A percentile compares a stretch with the other conserved stretches of the same genome.
These are phyloP conservation scores for Hippocampus guttulatus DNA, from an alignment of 2,113 vertebrate species.

Conservation along the genomic window DNA sequence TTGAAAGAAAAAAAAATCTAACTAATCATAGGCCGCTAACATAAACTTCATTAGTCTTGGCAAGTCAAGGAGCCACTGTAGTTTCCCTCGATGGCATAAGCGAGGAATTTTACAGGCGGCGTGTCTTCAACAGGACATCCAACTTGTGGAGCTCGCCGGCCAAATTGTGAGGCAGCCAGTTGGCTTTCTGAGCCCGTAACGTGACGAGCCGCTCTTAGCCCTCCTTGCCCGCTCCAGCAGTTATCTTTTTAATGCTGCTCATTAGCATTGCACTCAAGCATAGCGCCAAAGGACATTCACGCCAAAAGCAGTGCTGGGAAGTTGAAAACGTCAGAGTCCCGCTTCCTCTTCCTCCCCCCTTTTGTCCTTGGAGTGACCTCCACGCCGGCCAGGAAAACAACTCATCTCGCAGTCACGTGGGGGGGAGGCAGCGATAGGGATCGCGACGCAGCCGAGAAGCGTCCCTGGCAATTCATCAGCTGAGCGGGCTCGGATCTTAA, in stretches of 20 bases:
- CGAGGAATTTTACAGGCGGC: slow-evolving; percentile 22
- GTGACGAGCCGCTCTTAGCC: slow-evolving; percentile 41
- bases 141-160: slow-evolving; percentile 34
- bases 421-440: slow-evolving; percentile 48
- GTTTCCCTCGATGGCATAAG: neutral
- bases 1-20: no score
- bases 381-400: slow-evolving; percentile 31
- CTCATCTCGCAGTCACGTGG: slow-evolving; percentile 32
- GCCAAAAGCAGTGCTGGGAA: neutral
- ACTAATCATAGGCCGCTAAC: no score
- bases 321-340: neutral
- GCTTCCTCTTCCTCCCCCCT: neutral
- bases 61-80: no score
- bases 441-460: slow-evolving; percentile 34
- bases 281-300: slow-evolving; percentile 24
- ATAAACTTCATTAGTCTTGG: no score
- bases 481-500: slow-evolving; percentile 49
- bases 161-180: slow-evolving; percentile 40
- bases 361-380: slow-evolving; percentile 8
- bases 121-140: slow-evolving; percentile 43
- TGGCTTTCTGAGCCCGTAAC: slow-evolving; percentile 31
- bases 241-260: slow-evolving; percentile 38
- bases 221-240: slow-evolving; percentile 41
- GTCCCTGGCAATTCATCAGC: slow-evolving; percentile 53
- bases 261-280: slow-evolving; percentile 45